Evolutionary conservation across 2,888 invertebrate species (phyloP).

Genomic region (Sphaerophoria rueppellii): DNA sequence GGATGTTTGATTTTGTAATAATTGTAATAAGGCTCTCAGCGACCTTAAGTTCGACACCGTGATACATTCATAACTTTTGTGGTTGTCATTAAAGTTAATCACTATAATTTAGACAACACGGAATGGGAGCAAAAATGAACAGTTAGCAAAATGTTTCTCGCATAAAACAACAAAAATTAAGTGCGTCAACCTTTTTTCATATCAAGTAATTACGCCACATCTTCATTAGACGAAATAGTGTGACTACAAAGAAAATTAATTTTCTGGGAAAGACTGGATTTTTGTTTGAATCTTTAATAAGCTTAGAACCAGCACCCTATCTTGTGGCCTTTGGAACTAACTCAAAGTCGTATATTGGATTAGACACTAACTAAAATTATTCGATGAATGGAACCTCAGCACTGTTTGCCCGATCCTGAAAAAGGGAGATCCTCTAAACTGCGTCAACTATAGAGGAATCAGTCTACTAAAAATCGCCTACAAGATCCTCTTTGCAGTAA

Average conservation of each 20-base stretch:
- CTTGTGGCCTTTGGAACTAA: not conserved
- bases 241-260: not conserved
- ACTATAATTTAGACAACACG: slow-evolving; percentile 51
- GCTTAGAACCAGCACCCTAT: not conserved
- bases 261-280: not conserved
- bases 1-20: too few species aligned
- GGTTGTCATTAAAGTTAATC: slow-evolving; percentile 30
- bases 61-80: slow-evolving; percentile 5
- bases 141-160: slow-evolving; percentile 47
- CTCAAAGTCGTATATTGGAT: too few species aligned
- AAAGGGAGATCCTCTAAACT: too few species aligned
- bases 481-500: too few species aligned
- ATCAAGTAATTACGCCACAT: slow-evolving; percentile 33
- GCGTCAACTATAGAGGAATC: too few species aligned
- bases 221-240: not conserved
- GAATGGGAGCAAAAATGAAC: slow-evolving; percentile 56
- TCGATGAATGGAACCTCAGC: too few species aligned
- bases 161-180: slow-evolving; percentile 36
- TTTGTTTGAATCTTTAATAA: not conserved
- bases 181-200: slow-evolving; percentile 63
- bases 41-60: not conserved
- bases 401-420: too few species aligned
- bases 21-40: not conserved
- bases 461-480: too few species aligned
- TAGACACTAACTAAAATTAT: too few species aligned